These are phyloP conservation scores for Macrosiphum euphorbiae DNA, from an alignment of 2,888 invertebrate genomes.

Conservation along the genomic window DNA sequence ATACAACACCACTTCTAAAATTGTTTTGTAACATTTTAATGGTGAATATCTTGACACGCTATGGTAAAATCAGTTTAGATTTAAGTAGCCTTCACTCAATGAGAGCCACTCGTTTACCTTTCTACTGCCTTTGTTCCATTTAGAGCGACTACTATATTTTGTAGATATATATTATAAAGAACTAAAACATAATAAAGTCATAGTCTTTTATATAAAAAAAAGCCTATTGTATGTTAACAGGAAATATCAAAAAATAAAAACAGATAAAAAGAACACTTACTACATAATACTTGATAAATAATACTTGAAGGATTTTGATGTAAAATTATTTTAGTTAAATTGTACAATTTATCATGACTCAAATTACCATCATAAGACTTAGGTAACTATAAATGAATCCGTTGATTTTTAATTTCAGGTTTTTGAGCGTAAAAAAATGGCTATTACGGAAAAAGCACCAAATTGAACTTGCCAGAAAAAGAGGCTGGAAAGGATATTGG, in stretches of 20 bases:
- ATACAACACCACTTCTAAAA: constrained; percentile 4
- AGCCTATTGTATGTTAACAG: constrained; percentile 24
- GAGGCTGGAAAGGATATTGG: constrained; percentile 99
- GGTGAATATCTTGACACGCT: constrained; percentile 17
- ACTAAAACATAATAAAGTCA: constrained; percentile 48
- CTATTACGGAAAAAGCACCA: constrained; percentile 95
- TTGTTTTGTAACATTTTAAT: constrained; percentile 36
- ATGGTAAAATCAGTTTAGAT: constrained; percentile 32
- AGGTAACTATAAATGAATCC: background rate
- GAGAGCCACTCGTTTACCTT: constrained; percentile 36
- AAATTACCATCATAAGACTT: background rate
- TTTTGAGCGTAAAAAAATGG: constrained; percentile 98
- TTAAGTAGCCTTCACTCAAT: constrained; percentile 37
- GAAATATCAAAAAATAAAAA: constrained; percentile 14
- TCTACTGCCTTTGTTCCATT: constrained; percentile 44
- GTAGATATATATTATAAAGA: background rate
- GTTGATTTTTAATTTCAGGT: constrained; percentile 75
- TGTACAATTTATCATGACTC: background rate
- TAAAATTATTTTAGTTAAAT: background rate
- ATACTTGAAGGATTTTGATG: background rate
- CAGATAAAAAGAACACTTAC: background rate
- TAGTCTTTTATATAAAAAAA: constrained; percentile 25
- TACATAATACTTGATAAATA: background rate
- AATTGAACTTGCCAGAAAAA: constrained; percentile 93
- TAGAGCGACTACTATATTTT: background rate